Conservation (phyloP, 2,797 vertebrate genomes). For the Chloroceryle amazona region DNA sequence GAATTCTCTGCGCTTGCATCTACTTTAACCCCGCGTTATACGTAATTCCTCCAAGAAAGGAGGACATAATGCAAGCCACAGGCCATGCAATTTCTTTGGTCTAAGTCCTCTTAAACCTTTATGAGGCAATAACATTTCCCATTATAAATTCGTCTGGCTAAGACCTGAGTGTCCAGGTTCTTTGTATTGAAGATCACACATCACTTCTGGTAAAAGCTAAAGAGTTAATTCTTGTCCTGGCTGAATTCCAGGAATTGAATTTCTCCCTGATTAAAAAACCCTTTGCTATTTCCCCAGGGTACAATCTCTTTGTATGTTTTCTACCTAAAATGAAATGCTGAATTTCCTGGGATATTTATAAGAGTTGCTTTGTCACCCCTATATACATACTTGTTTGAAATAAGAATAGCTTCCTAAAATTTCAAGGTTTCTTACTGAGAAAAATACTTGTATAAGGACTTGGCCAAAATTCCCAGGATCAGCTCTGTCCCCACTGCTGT, state of each 20-base stretch:
- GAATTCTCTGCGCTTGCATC: not conserved
- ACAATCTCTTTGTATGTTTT: not conserved
- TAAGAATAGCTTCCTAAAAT: not conserved
- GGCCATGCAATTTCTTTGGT: accelerated
- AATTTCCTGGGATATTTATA: not conserved
- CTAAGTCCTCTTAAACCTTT: not conserved
- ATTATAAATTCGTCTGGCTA: not conserved
- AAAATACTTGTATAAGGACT: not conserved
- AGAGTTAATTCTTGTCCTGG: conserved; percentile 22
- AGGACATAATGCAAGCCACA: accelerated
- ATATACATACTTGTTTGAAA: not conserved
- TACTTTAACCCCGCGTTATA: not conserved
- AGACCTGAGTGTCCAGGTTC: not conserved
- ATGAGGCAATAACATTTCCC: not conserved
- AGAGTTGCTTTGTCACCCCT: not conserved
- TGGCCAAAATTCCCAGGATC: not conserved
- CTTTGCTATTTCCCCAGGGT: not conserved
- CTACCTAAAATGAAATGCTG: not conserved
- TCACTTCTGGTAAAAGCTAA: not conserved
- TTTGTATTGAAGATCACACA: not conserved
- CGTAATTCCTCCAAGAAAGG: not conserved
- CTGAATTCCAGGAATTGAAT: not conserved
- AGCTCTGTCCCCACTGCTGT: not conserved
- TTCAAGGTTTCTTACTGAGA: not conserved
- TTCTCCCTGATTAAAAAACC: not conserved